These are phyloP conservation scores for Macaca mulatta DNA, from an alignment of 2,113 vertebrate genomes.

Conservation along the genomic window DNA sequence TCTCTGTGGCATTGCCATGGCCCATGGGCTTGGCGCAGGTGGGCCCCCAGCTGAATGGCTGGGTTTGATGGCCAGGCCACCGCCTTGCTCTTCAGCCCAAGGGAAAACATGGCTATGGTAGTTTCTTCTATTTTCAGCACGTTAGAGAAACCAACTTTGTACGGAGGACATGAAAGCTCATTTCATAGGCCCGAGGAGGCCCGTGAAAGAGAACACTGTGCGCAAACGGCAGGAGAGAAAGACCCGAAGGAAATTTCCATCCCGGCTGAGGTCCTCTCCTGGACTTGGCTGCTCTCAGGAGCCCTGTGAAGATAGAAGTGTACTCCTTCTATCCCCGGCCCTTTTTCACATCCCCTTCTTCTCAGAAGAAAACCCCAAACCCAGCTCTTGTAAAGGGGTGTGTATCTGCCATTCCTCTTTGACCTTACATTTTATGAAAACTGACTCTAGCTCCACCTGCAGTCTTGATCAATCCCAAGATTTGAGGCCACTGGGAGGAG, in stretches of 20 bases:
- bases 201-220: slow-evolving; percentile 77
- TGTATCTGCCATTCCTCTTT: not conserved
- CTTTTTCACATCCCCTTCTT: not conserved
- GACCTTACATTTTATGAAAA: not conserved
- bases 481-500: not conserved
- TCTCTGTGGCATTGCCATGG: not conserved
- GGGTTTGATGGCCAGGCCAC: not conserved
- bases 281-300: not conserved
- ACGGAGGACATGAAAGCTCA: slow-evolving; percentile 67
- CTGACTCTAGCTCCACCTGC: not conserved
- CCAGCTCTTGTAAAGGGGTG: not conserved
- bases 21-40: slow-evolving; percentile 58
- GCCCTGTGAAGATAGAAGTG: not conserved
- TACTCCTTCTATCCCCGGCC: not conserved
- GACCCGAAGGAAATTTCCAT: slow-evolving; percentile 77
- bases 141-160: slow-evolving; percentile 58
- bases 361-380: not conserved
- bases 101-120: slow-evolving; percentile 61
- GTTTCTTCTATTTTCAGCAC: slow-evolving; percentile 77
- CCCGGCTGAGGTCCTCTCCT: not conserved
- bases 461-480: not conserved
- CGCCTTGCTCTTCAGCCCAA: not conserved
- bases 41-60: slow-evolving; percentile 45
- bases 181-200: slow-evolving; percentile 65
- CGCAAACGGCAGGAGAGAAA: not conserved